Percentiles rank a stretch among this genome's conserved stretches.
Evolutionary conservation across 2,797 vertebrate genomes (phyloP).

Genomic region (Sphaeramia orbicularis): DNA sequence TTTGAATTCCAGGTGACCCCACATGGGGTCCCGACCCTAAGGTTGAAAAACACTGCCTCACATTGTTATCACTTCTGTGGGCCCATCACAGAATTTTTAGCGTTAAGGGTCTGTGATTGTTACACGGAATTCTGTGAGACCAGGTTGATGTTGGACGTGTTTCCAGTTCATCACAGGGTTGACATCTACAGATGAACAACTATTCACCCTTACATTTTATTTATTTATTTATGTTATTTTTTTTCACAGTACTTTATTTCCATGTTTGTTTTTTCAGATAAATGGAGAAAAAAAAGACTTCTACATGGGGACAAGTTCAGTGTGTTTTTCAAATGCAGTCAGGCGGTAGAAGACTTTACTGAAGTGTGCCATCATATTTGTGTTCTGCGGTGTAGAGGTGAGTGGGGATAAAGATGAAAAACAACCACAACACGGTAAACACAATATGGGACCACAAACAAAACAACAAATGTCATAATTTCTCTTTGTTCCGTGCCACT

Average conservation of each 20-base stretch:
- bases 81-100: too few relatives aligned
- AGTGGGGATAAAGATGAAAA: conserved; percentile 17
- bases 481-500: background rate
- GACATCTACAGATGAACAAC: too few relatives aligned
- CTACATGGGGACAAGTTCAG: background rate
- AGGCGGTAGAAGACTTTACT: background rate
- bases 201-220: too few relatives aligned
- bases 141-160: too few relatives aligned
- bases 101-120: too few relatives aligned
- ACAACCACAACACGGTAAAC: conserved; percentile 16
- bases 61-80: too few relatives aligned
- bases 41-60: too few relatives aligned
- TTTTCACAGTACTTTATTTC: background rate
- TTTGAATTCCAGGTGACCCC: too few relatives aligned
- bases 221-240: too few relatives aligned
- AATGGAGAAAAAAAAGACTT: background rate
- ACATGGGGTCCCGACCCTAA: too few relatives aligned
- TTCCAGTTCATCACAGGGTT: too few relatives aligned
- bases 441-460: background rate
- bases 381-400: conserved; percentile 4
- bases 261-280: background rate
- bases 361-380: background rate
- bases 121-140: too few relatives aligned
- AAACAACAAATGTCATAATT: background rate
- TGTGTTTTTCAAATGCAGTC: background rate